Percentiles rank a stretch among this genome's conserved stretches.
Evolutionary conservation across 2,113 vertebrate genomes (phyloP).

Genomic region (Bos indicus): DNA sequence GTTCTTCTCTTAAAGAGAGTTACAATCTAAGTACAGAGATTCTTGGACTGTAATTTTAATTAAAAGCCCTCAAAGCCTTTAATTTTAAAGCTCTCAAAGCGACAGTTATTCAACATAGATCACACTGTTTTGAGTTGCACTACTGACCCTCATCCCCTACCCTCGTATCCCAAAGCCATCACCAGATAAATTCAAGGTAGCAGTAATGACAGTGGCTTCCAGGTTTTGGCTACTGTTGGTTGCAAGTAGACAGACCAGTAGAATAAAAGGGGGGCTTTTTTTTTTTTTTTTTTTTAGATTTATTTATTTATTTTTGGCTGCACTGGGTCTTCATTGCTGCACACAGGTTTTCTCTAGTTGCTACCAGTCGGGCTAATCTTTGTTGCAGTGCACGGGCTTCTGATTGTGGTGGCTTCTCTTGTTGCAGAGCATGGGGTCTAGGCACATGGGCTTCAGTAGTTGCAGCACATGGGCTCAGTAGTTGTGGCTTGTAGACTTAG

Average conservation of each 20-base stretch:
- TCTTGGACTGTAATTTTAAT: background rate
- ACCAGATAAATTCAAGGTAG: background rate
- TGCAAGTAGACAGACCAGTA: background rate
- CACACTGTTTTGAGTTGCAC: background rate
- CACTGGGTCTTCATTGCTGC: background rate
- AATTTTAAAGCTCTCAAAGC: background rate
- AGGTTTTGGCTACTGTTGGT: background rate
- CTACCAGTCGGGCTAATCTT: background rate
- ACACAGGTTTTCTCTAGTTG: background rate
- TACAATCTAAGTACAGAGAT: background rate
- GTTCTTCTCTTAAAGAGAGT: background rate
- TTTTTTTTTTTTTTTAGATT: background rate
- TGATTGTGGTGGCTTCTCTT: background rate
- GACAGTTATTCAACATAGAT: background rate
- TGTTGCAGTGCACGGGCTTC: accelerated
- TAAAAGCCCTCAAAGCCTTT: background rate
- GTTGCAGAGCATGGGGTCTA: background rate
- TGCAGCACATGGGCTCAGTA: background rate
- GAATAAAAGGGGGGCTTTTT: background rate
- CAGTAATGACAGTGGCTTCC: background rate
- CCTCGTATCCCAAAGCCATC: background rate
- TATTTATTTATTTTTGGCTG: background rate
- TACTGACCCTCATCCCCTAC: background rate
- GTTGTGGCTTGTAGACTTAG: background rate
- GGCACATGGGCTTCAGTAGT: background rate